Base-by-base conservation (phyloP, 2,113 vertebrate genomes). In the Paradisaea rubra region DNA sequence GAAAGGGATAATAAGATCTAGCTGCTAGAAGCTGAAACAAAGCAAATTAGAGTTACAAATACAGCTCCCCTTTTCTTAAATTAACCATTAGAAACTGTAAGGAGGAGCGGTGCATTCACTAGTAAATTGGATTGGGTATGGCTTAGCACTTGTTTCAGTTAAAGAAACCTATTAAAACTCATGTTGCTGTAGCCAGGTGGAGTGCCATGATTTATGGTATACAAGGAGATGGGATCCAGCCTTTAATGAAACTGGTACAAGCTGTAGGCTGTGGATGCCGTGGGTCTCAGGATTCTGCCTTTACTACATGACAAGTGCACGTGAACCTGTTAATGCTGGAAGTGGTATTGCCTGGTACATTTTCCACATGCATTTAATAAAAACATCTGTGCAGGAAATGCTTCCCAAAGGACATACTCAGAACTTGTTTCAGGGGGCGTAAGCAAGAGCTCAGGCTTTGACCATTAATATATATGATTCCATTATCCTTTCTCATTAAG, bases 401-500 rank as follows among this genome's bases (percentile, higher is more conserved):
- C 31, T 84, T 95, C 93, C 94, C 88, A 88, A 88, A 78, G 86
- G 91, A 90, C 28, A 57, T 33, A 76, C 35, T 60, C 31, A 64
- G 65, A 78, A 74, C 9, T 57, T 86, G 39, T 64, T 89, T 88
- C 63, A 94, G 57, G 33, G 57, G 30, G 28, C 69, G 68, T 52
- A 80, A 86, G 56, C 89, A 37, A 37, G 37, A 37, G 37, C 52
- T 83, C n/a, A 45, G 71, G 64, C 70, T 91, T 74, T 91, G 82
- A 76, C 80, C 93, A 73, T 90, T 88, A 91, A 89, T 45, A 54
- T 54, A 86, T 80, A 54, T 20, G 45, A 76, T 94, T 90, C 91
- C 49, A 93, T 96, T 95, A 94, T 57, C 76, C 49, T 86, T 90
- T 91, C 91, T 74, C 37, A 3, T 90, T 94, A 90, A 90, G 71